Evolutionary conservation across 2,797 vertebrate species (phyloP), one percentile per base, ranked within the genome.

Genomic region (Platyrinchus mystaceus): DNA sequence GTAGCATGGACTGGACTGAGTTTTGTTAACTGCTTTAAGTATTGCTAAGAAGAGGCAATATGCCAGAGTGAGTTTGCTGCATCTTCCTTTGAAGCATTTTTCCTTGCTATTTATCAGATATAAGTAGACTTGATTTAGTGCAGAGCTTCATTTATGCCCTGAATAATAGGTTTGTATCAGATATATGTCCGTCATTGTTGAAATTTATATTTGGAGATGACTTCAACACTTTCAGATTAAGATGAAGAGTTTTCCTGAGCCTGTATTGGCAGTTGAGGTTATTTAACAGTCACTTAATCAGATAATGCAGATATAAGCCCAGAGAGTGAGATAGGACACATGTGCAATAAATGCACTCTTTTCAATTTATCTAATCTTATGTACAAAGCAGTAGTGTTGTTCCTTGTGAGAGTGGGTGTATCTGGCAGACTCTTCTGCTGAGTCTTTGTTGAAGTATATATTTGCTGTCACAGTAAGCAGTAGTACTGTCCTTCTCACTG

Each of bases 261-360:
- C 39, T 77, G 1, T 83, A 13, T 39, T 74, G 71, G 68, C 92
- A 82, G 21, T 26, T 58, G 28, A 46, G 39, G 37, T 80, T 92
- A 62, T 93, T 95, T 87, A 96, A 91, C 56, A 96, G 89, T 63
- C 76, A 87, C 47, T 92, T 93, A 77, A 87, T 90, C 84, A 83
- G 60, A 91, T 74, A 83, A 70, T 36, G 46, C 23, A 85, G 78
- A 70, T 80, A 55, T 8, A 95, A 94, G 18, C 37, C 13, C 30
- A 27, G 84, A 71, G 78, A 47, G 27, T 3, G 30, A 92, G 81
- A 71, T 24, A 60, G 49, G 79, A 77, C 74, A 27, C 13, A 4
- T 2, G 4, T 21, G 14, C 41, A 83, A 58, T 50, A 87, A 79
- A 90, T 46, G 34, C 20, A 70, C 11, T 62, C 59, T 64, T 89